A percentile compares a stretch with the other conserved stretches of the same genome.
These are phyloP conservation scores for Pristionchus maxplancki DNA, from an alignment of 2,888 invertebrate species.

Conservation along the genomic window DNA sequence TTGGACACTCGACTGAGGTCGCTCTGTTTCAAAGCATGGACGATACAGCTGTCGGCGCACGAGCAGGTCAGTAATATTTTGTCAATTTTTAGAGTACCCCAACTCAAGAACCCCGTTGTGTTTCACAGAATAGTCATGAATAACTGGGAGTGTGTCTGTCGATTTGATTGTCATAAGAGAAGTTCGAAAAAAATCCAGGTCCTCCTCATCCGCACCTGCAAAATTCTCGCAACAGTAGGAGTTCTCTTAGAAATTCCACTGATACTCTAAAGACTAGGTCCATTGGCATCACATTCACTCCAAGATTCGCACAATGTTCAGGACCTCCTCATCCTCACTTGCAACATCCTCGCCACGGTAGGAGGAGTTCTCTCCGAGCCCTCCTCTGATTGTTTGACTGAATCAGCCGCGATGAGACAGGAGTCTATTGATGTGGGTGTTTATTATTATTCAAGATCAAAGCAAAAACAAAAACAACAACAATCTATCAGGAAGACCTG, in stretches of 20 bases:
- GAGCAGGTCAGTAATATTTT: slow-evolving; percentile 66
- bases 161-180: background rate
- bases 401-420: background rate
- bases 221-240: background rate
- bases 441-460: too few species aligned
- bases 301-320: slow-evolving; percentile 52
- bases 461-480: too few species aligned
- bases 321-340: slow-evolving; percentile 73
- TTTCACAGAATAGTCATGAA: background rate
- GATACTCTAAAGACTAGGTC: too few species aligned
- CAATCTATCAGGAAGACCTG: background rate
- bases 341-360: slow-evolving; percentile 74
- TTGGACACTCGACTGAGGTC: slow-evolving; percentile 66
- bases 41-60: slow-evolving; percentile 75
- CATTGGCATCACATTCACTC: too few species aligned
- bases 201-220: background rate
- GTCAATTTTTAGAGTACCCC: too few species aligned
- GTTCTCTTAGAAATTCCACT: too few species aligned
- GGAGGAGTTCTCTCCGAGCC: slow-evolving; percentile 74
- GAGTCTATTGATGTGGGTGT: background rate
- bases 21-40: slow-evolving; percentile 77
- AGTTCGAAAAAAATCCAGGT: background rate
- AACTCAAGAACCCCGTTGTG: background rate
- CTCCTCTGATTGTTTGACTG: slow-evolving; percentile 53
- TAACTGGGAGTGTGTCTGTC: background rate